Conservation (phyloP, 2,113 vertebrate species). For the Thermophis baileyi region DNA sequence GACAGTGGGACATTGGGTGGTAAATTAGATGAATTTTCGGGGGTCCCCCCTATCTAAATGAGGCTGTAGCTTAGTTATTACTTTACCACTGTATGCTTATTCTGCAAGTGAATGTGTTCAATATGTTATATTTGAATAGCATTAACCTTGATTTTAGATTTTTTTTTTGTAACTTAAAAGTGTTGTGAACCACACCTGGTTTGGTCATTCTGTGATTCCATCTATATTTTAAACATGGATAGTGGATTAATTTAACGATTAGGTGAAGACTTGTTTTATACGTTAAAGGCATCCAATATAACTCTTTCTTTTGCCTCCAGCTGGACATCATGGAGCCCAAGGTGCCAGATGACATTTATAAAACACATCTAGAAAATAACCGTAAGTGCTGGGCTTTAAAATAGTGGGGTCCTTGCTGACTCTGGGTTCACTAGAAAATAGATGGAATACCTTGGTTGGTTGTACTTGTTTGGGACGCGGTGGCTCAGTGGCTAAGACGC, state of each 20-base stretch:
- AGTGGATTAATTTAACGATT: background rate
- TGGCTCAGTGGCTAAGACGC: no score
- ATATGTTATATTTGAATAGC: background rate
- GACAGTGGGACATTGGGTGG: no score
- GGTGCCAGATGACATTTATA: slow-evolving; percentile 98
- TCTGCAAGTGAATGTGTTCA: background rate
- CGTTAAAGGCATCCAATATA: background rate
- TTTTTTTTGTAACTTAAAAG: background rate
- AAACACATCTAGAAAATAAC: slow-evolving; percentile 98
- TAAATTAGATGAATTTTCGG: background rate
- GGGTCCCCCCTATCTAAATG: background rate
- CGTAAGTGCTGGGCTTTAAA: slow-evolving; percentile 70
- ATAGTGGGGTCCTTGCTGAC: background rate
- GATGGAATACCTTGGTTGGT: background rate
- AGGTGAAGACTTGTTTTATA: background rate
- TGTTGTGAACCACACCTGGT: background rate
- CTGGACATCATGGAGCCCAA: slow-evolving; percentile 99
- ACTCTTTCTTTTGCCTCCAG: slow-evolving; percentile 60
- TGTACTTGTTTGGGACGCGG: no score
- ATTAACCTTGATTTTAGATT: background rate
- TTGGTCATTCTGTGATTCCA: background rate
- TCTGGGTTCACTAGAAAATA: no score
- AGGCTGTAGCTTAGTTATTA: background rate
- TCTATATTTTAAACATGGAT: background rate
- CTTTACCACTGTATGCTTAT: background rate